Base-by-base conservation (phyloP, 2,113 vertebrate species). In the Syrmaticus mikado region DNA sequence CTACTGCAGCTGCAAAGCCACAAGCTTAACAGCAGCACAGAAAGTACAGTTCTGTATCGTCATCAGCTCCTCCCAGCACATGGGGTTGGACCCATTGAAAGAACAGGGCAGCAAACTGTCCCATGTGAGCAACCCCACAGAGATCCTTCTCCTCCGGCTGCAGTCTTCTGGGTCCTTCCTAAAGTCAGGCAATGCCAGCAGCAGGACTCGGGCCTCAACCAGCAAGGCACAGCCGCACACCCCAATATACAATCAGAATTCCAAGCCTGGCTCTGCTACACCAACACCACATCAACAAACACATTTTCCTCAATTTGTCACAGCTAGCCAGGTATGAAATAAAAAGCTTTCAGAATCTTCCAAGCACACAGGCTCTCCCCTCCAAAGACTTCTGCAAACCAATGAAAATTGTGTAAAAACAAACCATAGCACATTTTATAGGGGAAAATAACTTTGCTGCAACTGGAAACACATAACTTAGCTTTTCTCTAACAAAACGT, bases 221-320 rank as follows among this genome's bases (percentile, higher is more conserved):
- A 9, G 48, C 46, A 25, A 10, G n/a, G 5, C 6, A 55, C 46
- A 27, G 20, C 0, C 83, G 8, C 76, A 30, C 1, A 0, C 0
- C 1, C 73, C 46, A 36, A 53, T 0, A 0, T 2, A 75, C 28
- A 27, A 30, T 78, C 22, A 21, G 5, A 48, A 3, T 17, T 48
- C 52, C 70, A 82, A 64, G 50, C 41, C 27, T 20, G 75, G 89
- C 82, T 85, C 6, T 0, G 45, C 55, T 82, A 53, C 84, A 85
- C 52, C 52, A 71, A 46, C 0, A 3, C 52, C 89, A 55, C 64
- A 81, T 83, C 62, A 74, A 78, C 81, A 27, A 27, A 22, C 57
- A 41, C n/a, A 30, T 89, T 91, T 73, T 92, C 72, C 82, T 85
- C 92, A 74, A 89, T 94, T 91, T 94, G 78, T 94, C 89, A 85